A percentile compares a stretch with the other conserved stretches of the same genome.
Conservation (phyloP, 2,888 invertebrate species). For the Drosophila cracens region DNA sequence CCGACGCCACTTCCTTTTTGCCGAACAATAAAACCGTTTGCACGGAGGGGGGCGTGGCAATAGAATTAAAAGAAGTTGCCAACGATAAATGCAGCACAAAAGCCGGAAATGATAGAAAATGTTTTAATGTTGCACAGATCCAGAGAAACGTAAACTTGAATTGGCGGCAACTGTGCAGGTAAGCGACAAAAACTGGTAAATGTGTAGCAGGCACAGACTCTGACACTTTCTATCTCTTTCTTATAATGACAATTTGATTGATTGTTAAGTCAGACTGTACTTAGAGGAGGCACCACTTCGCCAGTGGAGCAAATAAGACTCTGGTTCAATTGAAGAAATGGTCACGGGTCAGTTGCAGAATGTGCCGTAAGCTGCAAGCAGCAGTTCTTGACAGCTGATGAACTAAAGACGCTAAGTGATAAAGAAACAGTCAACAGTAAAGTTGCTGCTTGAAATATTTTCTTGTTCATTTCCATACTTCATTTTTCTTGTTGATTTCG, state of each 20-base stretch:
- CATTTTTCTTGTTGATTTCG: not conserved
- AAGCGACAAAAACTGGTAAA: slow-evolving; percentile 5
- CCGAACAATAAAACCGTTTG: slow-evolving; percentile 52
- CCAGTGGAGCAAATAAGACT: slow-evolving; percentile 6
- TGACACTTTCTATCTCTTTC: not conserved
- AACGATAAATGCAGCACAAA: slow-evolving; percentile 59
- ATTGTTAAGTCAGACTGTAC: slow-evolving; percentile 60
- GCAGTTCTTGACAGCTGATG: slow-evolving; percentile 27
- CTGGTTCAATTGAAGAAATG: slow-evolving; percentile 25
- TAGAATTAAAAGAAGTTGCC: slow-evolving; percentile 69
- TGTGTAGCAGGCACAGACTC: slow-evolving; percentile 4
- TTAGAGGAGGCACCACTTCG: not conserved
- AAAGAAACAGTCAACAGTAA: slow-evolving; percentile 3
- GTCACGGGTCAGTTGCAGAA: slow-evolving; percentile 5
- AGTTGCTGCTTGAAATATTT: not conserved
- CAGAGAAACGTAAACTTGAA: not conserved
- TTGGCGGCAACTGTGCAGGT: not conserved
- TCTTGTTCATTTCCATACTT: not conserved
- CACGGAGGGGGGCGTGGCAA: slow-evolving; percentile 31
- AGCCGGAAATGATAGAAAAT: slow-evolving; percentile 76
- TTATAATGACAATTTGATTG: slow-evolving; percentile 67
- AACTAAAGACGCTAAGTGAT: slow-evolving; percentile 15
- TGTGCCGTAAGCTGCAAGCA: slow-evolving; percentile 13
- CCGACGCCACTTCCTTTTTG: slow-evolving; percentile 59
- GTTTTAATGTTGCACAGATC: slow-evolving; percentile 70